Evolutionary conservation across 2,797 vertebrate species (phyloP).

Genomic region (Chrysocyon brachyurus): DNA sequence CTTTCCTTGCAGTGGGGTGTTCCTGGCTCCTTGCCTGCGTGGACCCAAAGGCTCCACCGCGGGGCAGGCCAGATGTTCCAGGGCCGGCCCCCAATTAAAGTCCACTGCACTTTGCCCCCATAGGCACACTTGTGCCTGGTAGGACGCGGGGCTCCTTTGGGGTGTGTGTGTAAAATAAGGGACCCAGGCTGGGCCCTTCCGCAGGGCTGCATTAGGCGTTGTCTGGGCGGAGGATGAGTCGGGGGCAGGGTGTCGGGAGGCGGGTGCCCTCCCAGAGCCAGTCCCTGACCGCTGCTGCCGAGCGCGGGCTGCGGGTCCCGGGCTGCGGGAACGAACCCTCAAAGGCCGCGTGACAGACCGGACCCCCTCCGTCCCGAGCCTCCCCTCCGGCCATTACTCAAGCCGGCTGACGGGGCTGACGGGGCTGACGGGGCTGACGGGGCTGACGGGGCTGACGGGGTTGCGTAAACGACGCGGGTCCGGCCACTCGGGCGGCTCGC

Average conservation of each 20-base stretch:
- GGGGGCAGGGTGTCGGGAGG: background rate
- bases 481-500: conserved; percentile 40
- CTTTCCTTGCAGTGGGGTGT: background rate
- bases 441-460: too few relatives aligned
- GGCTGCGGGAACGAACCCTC: conserved; percentile 32
- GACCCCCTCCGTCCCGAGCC: background rate
- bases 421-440: too few relatives aligned
- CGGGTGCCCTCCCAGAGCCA: background rate
- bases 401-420: too few relatives aligned
- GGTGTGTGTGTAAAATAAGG: conserved; percentile 56
- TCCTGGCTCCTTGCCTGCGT: background rate
- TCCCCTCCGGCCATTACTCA: background rate
- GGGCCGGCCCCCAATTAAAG: background rate
- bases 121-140: background rate
- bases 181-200: background rate
- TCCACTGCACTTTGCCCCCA: conserved; percentile 11
- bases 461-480: background rate
- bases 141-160: background rate
- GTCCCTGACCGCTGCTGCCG: conserved; percentile 39
- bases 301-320: background rate
- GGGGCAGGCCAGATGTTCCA: background rate
- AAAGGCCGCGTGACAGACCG: background rate
- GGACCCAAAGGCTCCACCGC: background rate
- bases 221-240: conserved; percentile 59
- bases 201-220: conserved; percentile 38